Base-by-base conservation (phyloP, 2,113 vertebrate species). In the Microcebus jonahi region DNA sequence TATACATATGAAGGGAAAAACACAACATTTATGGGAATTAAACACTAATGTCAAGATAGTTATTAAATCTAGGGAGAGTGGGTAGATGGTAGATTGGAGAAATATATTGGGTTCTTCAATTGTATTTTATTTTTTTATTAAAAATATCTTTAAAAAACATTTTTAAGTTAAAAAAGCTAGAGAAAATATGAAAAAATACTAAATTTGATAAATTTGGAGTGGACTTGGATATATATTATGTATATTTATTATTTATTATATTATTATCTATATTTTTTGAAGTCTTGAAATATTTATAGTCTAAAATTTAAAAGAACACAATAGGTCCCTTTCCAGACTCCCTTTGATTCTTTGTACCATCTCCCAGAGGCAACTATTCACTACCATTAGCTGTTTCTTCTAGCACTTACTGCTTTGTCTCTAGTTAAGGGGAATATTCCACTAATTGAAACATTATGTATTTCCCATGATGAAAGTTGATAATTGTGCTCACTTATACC, bases 241-340 rank as follows among this genome's bases (percentile, higher is more conserved):
- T 65, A 45, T 45, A 45, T 45, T 45, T 45, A 45, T 45, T 68
- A 21, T 68, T 77, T 71, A 75, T 88, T 71, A n/a, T 67, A 11
- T 65, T 73, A 71, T 34, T 39, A 39, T 63, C 29, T 77, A 34
- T 14, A 25, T 1, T 75, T 31, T 68, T 75, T 59, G 42, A 83
- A 65, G 90, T 67, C 48, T 80, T 95, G 29, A 42, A 79, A n/a
- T 89, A 77, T 68, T 97, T 79, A 50, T 76, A 48, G 70, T 36
- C 71, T 65, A 53, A 81, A 91, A 7, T 80, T 21, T 12, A 45
- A 55, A 53, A n/a, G 61, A 61, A 79, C 21, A 63, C 12, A 68
- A 13, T 39, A n/a, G 23, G 23, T 89, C 80, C 55, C 48, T n/a
- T 86, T 75, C 45, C 23, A 8, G 23, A 93, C 45, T 45, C 20